A percentile compares a stretch with the other conserved stretches of the same genome.
These are phyloP conservation scores for Budorcas taxicolor DNA, from an alignment of 2,113 vertebrate species.

Conservation along the genomic window DNA sequence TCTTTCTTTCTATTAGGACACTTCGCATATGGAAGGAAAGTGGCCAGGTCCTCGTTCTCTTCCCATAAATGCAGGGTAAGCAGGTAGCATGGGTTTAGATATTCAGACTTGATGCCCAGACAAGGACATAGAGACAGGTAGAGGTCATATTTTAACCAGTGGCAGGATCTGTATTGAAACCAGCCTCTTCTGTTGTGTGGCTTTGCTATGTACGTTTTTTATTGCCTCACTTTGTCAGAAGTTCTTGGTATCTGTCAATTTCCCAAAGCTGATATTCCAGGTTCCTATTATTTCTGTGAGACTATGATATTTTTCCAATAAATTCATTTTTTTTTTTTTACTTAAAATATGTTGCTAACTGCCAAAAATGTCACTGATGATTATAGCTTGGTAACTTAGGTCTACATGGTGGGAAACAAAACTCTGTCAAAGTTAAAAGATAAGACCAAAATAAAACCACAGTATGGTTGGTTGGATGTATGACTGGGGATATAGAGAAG, in stretches of 20 bases:
- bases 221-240: background rate
- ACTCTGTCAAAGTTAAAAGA: background rate
- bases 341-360: background rate
- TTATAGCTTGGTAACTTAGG: background rate
- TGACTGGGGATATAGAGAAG: background rate
- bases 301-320: background rate
- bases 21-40: background rate
- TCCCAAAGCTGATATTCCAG: background rate
- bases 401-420: background rate
- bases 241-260: background rate
- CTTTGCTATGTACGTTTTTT: background rate
- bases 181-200: background rate
- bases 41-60: background rate
- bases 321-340: background rate
- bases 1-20: background rate
- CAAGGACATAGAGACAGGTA: too few species aligned
- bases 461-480: background rate
- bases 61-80: background rate
- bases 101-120: background rate
- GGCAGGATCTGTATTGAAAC: background rate
- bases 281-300: background rate
- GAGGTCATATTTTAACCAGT: background rate
- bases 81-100: background rate
- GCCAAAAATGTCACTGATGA: background rate
- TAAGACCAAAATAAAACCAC: background rate